Evolutionary conservation across 53 echinoderm and acorn worm genomes (phyloP), one percentile per base, ranked within the genome.

Genomic region (Patiria pectinifera): DNA sequence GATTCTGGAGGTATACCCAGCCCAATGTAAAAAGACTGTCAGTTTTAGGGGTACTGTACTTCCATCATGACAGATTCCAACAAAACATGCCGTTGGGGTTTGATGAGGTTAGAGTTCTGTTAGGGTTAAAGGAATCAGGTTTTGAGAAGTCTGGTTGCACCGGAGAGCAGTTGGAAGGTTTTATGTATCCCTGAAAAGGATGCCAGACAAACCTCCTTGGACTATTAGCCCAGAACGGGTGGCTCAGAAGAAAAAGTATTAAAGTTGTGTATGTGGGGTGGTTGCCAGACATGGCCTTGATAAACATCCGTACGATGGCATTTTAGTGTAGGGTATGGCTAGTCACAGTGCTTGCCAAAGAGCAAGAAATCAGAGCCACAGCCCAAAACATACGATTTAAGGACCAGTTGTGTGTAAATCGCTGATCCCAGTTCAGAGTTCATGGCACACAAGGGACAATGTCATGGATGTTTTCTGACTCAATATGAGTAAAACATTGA

Each of bases 201-300:
- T 48, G 79, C 48, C 47, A 22, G 79, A 48, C 9, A 12, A 46
- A 47, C 45, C 48, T 35, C 0, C 77, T 45, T 9, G 10, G 48
- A 46, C 43, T 15, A 19, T 48, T 46, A n/a, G n/a, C n/a, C n/a
- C n/a, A n/a, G n/a, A n/a, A n/a, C 48, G 12, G 79, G 3, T 15
- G 47, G 47, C 14, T 79, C 76, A 76, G n/a, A n/a, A 48, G 48
- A 44, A 2, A 45, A 24, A 4, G 79, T 14, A 12, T 19, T 19
- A 11, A 48, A 15, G 48, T 45, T 79, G 46, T 45, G 12, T 11
- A 16, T 2, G 45, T 79, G 79, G 47, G 15, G 2, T 46, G 79
- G 79, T 43, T 79, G 79, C 79, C 12, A 79, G 79, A 79, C 79
- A 79, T n/a, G 74, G n/a, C n/a, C 10, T 6, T 23, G 74, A 23